A percentile compares a stretch with the other conserved stretches of the same genome.
Evolutionary conservation across 1,140 invertebrate species (phyloP).

Genomic region (Anastatus disparis): DNA sequence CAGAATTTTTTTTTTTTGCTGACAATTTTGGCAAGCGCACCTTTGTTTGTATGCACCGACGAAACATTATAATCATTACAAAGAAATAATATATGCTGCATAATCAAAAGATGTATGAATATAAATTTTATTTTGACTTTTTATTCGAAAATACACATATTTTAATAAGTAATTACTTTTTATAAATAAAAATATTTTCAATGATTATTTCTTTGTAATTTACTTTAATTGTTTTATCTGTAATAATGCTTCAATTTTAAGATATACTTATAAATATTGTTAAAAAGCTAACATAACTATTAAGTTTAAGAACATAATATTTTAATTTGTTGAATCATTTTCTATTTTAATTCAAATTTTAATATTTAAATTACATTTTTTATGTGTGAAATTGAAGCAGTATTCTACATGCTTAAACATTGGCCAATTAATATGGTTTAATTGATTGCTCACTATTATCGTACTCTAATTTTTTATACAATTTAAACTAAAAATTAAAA

Average conservation of each 20-base stretch:
- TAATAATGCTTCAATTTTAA: constrained; percentile 21
- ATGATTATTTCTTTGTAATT: constrained; percentile 7
- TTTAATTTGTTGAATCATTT: too few relatives aligned
- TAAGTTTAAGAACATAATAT: too few relatives aligned
- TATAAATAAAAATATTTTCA: too few relatives aligned
- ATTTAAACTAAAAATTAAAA: neutral
- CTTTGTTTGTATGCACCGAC: too few relatives aligned
- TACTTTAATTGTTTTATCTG: neutral
- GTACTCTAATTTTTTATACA: too few relatives aligned
- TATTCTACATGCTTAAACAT: neutral
- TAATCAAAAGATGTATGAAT: neutral
- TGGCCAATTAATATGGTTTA: constrained; percentile 1
- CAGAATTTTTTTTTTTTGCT: too few relatives aligned
- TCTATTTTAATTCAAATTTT: too few relatives aligned
- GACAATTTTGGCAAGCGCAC: too few relatives aligned
- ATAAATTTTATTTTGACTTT: neutral
- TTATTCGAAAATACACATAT: constrained; percentile 1
- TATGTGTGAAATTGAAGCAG: constrained; percentile 21
- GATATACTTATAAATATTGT: too few relatives aligned
- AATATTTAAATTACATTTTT: too few relatives aligned
- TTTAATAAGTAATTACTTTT: too few relatives aligned
- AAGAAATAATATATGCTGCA: constrained; percentile 13
- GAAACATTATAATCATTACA: neutral
- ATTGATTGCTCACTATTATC: neutral
- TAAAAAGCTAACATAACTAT: too few relatives aligned